phyloP scores from a whole-genome alignment of 1,140 invertebrate genomes.

The Phthorimaea operculella region DNA sequence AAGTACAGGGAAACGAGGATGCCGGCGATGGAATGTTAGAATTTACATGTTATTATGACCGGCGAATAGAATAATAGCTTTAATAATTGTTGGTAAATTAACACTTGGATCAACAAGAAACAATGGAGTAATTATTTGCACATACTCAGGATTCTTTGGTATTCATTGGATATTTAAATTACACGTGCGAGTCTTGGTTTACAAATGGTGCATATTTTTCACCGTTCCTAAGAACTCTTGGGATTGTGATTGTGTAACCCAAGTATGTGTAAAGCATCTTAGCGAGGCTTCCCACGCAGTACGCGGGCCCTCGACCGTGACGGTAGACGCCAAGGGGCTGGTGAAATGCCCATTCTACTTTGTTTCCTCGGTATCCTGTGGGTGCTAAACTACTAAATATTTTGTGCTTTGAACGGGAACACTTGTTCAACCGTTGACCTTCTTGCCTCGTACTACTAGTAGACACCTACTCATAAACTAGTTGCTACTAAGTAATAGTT shows the following conservation, averaged over 20 bases:
- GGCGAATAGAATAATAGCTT: conserved; percentile 28
- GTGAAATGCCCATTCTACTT: conserved; percentile 36
- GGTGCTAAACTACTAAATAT: conserved; percentile 22
- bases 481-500: no score
- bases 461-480: no score
- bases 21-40: conserved; percentile 35
- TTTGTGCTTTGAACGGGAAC: background rate
- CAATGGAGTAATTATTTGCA: conserved; percentile 4
- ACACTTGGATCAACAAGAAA: conserved; percentile 4
- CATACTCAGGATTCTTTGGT: conserved; percentile 4
- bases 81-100: conserved; percentile 10
- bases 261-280: conserved; percentile 57
- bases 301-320: conserved; percentile 47
- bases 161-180: conserved; percentile 4
- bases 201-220: conserved; percentile 5
- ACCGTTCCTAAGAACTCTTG: conserved; percentile 31
- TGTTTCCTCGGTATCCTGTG: conserved; percentile 35
- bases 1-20: conserved; percentile 25
- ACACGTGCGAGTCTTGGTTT: background rate
- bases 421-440: no score
- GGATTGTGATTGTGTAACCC: conserved; percentile 61
- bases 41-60: conserved; percentile 28
- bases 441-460: no score
- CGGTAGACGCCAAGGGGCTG: conserved; percentile 51
- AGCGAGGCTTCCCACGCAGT: conserved; percentile 54